Percentiles rank a stretch among this genome's conserved stretches.
Conservation (phyloP, 2,888 invertebrate genomes). For the Trichogramma evanescens region DNA sequence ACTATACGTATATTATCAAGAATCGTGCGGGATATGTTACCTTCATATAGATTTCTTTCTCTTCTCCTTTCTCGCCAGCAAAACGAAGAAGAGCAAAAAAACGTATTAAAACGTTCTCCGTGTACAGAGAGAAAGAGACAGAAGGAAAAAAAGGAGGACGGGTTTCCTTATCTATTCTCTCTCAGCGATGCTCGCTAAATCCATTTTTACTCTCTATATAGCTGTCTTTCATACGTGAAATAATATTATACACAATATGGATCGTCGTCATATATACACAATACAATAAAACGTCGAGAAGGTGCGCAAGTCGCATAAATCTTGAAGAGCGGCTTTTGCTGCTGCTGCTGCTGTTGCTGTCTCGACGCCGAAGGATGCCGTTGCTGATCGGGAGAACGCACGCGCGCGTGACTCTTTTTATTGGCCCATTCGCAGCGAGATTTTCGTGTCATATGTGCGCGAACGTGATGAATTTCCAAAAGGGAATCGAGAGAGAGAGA, state of each 20-base stretch:
- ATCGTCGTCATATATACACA: too few relatives aligned
- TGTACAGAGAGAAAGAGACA: background rate
- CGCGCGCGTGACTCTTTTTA: background rate
- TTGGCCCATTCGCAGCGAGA: background rate
- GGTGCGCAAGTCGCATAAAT: too few relatives aligned
- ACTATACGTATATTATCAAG: too few relatives aligned
- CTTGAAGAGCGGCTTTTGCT: too few relatives aligned
- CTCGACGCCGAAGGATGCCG: too few relatives aligned
- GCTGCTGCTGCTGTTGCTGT: too few relatives aligned
- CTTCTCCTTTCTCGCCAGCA: background rate
- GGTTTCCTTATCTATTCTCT: background rate
- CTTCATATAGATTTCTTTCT: background rate
- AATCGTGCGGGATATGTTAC: background rate
- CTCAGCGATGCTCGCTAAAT: too few relatives aligned
- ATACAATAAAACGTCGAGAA: too few relatives aligned
- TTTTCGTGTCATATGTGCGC: background rate
- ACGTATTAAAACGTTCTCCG: background rate
- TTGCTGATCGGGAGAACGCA: too few relatives aligned
- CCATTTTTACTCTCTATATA: too few relatives aligned
- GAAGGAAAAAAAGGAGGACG: background rate
- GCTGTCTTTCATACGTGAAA: too few relatives aligned
- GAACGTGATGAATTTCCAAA: conserved; percentile 8
- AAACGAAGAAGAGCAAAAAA: background rate
- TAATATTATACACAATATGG: too few relatives aligned
- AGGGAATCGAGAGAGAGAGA: conserved; percentile 1